Evolutionary conservation across 2,797 vertebrate genomes (phyloP).

Genomic region (Microctenopoma stevenorrisi): DNA sequence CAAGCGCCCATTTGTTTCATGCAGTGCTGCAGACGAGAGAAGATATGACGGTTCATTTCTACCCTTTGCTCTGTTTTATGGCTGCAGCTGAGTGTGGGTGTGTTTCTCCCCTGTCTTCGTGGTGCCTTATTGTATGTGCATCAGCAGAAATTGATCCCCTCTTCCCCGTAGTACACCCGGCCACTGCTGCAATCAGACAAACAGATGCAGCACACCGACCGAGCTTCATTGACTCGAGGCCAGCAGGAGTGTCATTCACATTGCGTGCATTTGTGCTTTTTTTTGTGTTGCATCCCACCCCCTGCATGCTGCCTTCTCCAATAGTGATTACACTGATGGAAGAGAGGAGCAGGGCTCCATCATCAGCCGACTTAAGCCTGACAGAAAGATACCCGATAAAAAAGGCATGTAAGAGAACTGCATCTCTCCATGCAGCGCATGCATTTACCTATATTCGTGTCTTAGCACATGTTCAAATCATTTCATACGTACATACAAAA

Average conservation of each 20-base stretch:
- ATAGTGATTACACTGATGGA: conserved; percentile 56
- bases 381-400: conserved; percentile 16
- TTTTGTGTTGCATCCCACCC: conserved; percentile 24
- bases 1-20: conserved; percentile 17
- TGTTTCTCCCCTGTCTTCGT: conserved; percentile 27
- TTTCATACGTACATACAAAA: conserved; percentile 4
- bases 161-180: conserved; percentile 11
- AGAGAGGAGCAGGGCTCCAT: conserved; percentile 39
- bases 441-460: conserved; percentile 5
- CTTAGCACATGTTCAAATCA: conserved; percentile 22
- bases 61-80: conserved; percentile 38
- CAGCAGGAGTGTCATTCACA: conserved; percentile 10
- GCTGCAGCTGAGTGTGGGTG: conserved; percentile 23
- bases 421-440: background rate
- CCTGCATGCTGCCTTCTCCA: conserved; percentile 18
- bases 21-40: conserved; percentile 41
- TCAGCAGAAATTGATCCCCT: conserved; percentile 70
- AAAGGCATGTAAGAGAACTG: background rate
- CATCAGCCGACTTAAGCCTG: conserved; percentile 38
- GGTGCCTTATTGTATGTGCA: conserved; percentile 39
- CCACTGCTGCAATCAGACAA: conserved; percentile 27
- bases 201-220: conserved; percentile 22
- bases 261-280: conserved; percentile 6
- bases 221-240: conserved; percentile 45
- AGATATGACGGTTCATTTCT: conserved; percentile 56